These are phyloP conservation scores for Apodemia zela DNA, from an alignment of 2,888 invertebrate genomes.

Conservation along the genomic window DNA sequence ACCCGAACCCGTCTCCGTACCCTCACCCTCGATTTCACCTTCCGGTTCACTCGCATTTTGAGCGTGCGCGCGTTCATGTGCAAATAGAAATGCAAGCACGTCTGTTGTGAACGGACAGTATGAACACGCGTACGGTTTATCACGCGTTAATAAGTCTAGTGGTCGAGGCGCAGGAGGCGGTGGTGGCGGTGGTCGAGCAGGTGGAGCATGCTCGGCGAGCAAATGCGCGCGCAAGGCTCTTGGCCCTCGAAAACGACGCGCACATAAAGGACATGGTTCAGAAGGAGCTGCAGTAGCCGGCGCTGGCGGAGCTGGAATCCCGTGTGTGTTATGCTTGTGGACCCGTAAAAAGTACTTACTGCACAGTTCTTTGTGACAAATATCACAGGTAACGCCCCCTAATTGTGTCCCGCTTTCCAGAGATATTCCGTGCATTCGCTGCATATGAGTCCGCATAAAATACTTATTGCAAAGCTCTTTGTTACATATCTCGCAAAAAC, in stretches of 20 bases:
- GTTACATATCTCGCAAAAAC: constrained; percentile 98
- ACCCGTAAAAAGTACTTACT: constrained; percentile 98
- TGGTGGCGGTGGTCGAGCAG: constrained; percentile 62
- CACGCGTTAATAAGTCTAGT: constrained; percentile 76
- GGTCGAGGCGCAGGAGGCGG: constrained; percentile 70
- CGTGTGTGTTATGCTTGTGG: constrained; percentile 98
- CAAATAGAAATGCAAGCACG: constrained; percentile 93
- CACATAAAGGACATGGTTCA: constrained; percentile 88
- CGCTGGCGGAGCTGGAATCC: constrained; percentile 92
- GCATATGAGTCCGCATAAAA: constrained; percentile 99
- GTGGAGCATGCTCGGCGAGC: constrained; percentile 90
- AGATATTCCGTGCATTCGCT: constrained; percentile 98
- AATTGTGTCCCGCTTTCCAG: constrained; percentile 95
- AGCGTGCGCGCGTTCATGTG: constrained; percentile 93
- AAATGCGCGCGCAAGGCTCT: constrained; percentile 94
- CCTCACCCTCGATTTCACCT: constrained; percentile 36
- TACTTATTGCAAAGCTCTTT: constrained; percentile 99
- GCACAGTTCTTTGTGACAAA: constrained; percentile 98
- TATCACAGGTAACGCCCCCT: constrained; percentile 96
- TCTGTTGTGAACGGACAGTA: constrained; percentile 94
- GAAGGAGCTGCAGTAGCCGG: constrained; percentile 72
- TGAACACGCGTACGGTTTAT: constrained; percentile 93
- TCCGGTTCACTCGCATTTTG: constrained; percentile 49
- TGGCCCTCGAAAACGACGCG: constrained; percentile 91
- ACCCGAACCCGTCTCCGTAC: constrained; percentile 41